Conservation (phyloP, 2,113 vertebrate species). For the Microtus ochrogaster region DNA sequence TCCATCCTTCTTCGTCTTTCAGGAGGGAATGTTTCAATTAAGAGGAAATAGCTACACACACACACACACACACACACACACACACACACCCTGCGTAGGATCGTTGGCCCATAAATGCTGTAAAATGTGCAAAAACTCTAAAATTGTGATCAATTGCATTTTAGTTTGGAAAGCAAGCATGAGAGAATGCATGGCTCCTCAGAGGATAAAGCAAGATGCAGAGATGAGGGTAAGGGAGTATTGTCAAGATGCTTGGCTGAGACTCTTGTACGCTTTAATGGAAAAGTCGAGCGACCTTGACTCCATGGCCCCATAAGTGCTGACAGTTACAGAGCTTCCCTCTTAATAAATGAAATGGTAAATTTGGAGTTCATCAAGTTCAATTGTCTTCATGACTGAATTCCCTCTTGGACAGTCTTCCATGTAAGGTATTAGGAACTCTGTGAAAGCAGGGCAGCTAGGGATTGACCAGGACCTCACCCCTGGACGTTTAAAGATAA, state of each 20-base stretch:
- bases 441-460: not conserved
- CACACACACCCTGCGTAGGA: not conserved
- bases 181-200: not conserved
- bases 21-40: not conserved
- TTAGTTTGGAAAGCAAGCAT: not conserved
- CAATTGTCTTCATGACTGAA: not conserved
- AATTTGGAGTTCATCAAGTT: not conserved
- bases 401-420: not conserved
- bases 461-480: not conserved
- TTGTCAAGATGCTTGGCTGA: not conserved
- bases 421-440: not conserved
- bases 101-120: not conserved
- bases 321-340: not conserved
- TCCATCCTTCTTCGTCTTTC: not conserved
- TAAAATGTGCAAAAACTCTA: not conserved
- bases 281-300: not conserved
- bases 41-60: not conserved
- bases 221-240: not conserved
- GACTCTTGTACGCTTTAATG: not conserved
- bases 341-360: not conserved
- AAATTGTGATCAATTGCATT: not conserved
- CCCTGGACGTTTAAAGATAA: constrained; percentile 50
- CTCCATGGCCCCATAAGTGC: not conserved
- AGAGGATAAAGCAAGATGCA: not conserved
- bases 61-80: not conserved